Evolutionary conservation across 1,140 invertebrate genomes (phyloP).

Genomic region (Solenopsis invicta): DNA sequence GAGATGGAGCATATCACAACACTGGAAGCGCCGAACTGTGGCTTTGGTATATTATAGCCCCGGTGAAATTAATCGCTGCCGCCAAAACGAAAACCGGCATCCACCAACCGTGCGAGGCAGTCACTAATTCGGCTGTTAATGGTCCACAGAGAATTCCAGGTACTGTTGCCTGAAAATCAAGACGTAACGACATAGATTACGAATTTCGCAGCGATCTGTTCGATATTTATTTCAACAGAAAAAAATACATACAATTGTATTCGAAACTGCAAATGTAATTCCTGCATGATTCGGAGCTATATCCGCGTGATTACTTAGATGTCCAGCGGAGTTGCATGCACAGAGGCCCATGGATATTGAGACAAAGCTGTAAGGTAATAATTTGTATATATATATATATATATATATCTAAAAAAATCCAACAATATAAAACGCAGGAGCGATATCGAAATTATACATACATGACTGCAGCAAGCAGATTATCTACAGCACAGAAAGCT

Average conservation of each 20-base stretch:
- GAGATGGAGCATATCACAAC: constrained; percentile 82
- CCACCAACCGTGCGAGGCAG: constrained; percentile 91
- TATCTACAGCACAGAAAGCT: constrained; percentile 92
- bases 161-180: constrained; percentile 90
- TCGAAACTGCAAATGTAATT: constrained; percentile 93
- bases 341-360: constrained; percentile 93
- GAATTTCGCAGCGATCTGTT: background rate
- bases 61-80: constrained; percentile 92
- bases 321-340: constrained; percentile 93
- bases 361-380: constrained; percentile 88
- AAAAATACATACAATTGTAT: constrained; percentile 89
- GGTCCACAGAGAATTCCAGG: constrained; percentile 94
- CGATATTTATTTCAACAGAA: background rate
- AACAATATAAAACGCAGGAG: background rate
- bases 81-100: constrained; percentile 93
- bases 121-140: constrained; percentile 92
- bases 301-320: constrained; percentile 93
- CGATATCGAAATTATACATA: constrained; percentile 83
- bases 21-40: constrained; percentile 92
- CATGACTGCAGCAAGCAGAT: constrained; percentile 91
- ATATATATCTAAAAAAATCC: constrained; percentile 8
- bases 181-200: background rate
- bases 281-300: constrained; percentile 93
- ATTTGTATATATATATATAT: background rate
- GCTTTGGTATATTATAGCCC: constrained; percentile 92